Base-by-base conservation (phyloP, 2,113 vertebrate species). In the Tragelaphus imberbis region DNA sequence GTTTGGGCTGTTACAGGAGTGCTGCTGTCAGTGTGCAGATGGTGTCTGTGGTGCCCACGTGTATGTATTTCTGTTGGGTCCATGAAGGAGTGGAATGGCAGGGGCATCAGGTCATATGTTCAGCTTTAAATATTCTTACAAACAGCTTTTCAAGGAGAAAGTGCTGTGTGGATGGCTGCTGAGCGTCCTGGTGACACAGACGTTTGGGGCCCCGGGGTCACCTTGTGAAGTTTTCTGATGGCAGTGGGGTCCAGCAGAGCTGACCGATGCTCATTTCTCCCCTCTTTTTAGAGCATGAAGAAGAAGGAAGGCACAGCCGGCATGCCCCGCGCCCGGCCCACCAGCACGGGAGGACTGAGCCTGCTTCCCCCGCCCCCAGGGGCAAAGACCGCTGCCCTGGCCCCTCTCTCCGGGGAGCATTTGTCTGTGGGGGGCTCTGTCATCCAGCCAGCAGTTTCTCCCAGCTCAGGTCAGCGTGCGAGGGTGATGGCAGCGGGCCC, bases 321-420 rank as follows among this genome's bases (percentile, higher is more conserved):
- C 7, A 98, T n/a, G 19, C 68, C 97, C 88, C 99, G 99, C 82
- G 63, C 99, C 0, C 99, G 99, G 25, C 98, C 98, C 0, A 3
- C 88, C 5, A 98, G 97, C 47, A 96, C 97, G 0, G 99, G 99
- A 68, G 97, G 97, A 0, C 97, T 98, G 90, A 98, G 88, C 88
- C 98, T 99, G 51, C 99, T 99, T 2, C 99, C 99, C 17, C 99
- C 99, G 17, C 99, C 99, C 16, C 99, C 99, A 0, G 99, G 99
- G 77, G 99, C 97, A 2, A 99, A 98, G 88, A 68, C 97, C 0
- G 97, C 99, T 1, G 82, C 98, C 5, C 7, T 98, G 0, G 44
- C 98, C 33, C 98, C 98, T 0, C 96, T 98, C 3, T 55, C 97
- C 0, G 97, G 96, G 30, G 98, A 98, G 84, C 98, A 88, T 10